A percentile compares a stretch with the other conserved stretches of the same genome.
Conservation (phyloP, 2,888 invertebrate species). For the Eristalis arbustorum region DNA sequence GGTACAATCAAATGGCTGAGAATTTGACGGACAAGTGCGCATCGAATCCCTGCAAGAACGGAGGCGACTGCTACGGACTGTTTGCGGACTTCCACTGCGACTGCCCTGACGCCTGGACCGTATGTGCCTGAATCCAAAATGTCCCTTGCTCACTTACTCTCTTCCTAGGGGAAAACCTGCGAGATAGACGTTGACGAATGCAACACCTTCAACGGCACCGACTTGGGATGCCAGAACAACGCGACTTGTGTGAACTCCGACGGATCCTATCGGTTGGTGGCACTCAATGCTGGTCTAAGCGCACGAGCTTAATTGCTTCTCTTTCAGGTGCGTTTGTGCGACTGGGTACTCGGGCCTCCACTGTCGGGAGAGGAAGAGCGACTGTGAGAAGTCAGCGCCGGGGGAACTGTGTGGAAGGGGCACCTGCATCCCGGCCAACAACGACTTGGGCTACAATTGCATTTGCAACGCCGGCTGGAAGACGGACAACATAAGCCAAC, state of each 20-base stretch:
- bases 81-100: constrained; percentile 87
- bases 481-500: constrained; percentile 83
- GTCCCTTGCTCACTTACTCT: neutral
- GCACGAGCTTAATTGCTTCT: neutral
- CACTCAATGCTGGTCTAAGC: neutral
- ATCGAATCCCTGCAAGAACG: constrained; percentile 89
- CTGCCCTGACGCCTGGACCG: constrained; percentile 87
- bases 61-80: constrained; percentile 89
- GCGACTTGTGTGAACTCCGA: constrained; percentile 89
- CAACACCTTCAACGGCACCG: constrained; percentile 87
- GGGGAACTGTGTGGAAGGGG: constrained; percentile 93
- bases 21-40: constrained; percentile 73
- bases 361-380: constrained; percentile 87
- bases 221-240: constrained; percentile 94
- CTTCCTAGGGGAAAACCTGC: constrained; percentile 85
- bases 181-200: constrained; percentile 94
- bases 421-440: constrained; percentile 86
- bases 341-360: constrained; percentile 90
- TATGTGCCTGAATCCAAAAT: constrained; percentile 64
- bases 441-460: constrained; percentile 86
- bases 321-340: constrained; percentile 86
- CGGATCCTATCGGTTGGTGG: constrained; percentile 87
- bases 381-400: constrained; percentile 86
- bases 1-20: constrained; percentile 59
- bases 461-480: constrained; percentile 94